These are phyloP conservation scores for Hipposideros armiger DNA, from an alignment of 2,113 vertebrate genomes.

Conservation along the genomic window DNA sequence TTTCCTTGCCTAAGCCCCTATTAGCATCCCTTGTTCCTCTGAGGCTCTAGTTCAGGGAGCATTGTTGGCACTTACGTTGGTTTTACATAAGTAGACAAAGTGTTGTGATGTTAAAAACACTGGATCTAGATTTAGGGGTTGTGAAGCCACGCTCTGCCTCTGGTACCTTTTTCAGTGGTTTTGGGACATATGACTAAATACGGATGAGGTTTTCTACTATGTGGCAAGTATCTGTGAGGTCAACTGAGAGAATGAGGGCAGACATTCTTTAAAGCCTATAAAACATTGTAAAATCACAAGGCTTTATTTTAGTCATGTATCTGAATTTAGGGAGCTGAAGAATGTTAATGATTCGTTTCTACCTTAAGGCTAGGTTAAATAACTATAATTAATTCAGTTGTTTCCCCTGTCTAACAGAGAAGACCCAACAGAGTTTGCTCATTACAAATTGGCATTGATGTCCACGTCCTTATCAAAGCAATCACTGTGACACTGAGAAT, in stretches of 20 bases:
- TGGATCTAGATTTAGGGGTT: not conserved
- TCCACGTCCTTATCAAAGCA: not conserved
- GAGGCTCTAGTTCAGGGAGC: not conserved
- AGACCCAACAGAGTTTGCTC: not conserved
- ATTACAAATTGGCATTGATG: not conserved
- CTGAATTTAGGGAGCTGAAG: not conserved
- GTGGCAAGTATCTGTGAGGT: too few species aligned
- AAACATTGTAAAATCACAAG: not conserved
- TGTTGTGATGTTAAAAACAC: not conserved
- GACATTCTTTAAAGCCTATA: not conserved
- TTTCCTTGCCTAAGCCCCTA: not conserved
- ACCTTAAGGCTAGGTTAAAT: not conserved
- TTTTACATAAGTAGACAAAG: not conserved
- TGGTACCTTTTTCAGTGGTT: not conserved
- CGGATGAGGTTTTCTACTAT: not conserved
- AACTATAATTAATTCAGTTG: not conserved
- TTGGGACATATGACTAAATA: not conserved
- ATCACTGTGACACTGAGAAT: not conserved
- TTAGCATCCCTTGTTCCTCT: not conserved
- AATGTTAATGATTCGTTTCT: not conserved
- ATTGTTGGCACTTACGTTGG: not conserved
- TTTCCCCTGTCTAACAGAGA: not conserved
- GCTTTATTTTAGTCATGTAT: not conserved
- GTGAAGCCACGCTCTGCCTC: not conserved
- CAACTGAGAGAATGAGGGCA: not conserved